Evolutionary conservation across 2,888 invertebrate species (phyloP).

Genomic region (Furcula furcula): DNA sequence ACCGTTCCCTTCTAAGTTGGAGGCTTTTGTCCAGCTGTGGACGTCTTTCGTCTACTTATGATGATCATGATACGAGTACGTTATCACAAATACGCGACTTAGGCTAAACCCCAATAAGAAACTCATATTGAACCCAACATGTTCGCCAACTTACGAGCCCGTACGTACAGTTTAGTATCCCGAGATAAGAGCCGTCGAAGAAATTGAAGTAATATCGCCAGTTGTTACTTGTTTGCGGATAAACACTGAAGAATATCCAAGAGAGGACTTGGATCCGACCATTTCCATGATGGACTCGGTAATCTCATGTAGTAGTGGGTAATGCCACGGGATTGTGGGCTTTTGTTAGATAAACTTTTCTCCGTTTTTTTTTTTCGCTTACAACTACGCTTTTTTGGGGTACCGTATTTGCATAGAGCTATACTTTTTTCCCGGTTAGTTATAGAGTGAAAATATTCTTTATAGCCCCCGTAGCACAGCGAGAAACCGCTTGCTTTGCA

Average conservation of each 20-base stretch:
- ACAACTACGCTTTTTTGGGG: slow-evolving; percentile 19
- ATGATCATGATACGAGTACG: too few relatives aligned
- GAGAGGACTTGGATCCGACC: slow-evolving; percentile 21
- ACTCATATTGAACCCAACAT: neutral
- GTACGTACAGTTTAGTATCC: slow-evolving; percentile 37
- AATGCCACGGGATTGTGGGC: slow-evolving; percentile 28
- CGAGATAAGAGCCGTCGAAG: slow-evolving; percentile 57
- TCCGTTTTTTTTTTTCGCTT: slow-evolving; percentile 24
- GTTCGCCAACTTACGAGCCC: slow-evolving; percentile 5
- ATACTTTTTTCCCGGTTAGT: too few relatives aligned
- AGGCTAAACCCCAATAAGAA: too few relatives aligned
- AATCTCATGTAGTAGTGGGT: slow-evolving; percentile 44
- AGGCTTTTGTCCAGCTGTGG: too few relatives aligned
- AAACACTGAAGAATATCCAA: slow-evolving; percentile 36
- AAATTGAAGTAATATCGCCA: slow-evolving; percentile 62
- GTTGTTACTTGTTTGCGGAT: slow-evolving; percentile 55
- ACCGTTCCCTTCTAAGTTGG: too few relatives aligned
- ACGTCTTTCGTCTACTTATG: too few relatives aligned
- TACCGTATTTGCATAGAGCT: too few relatives aligned
- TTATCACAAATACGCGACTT: too few relatives aligned
- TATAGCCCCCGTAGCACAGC: too few relatives aligned
- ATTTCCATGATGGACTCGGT: slow-evolving; percentile 50
- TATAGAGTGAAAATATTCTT: too few relatives aligned
- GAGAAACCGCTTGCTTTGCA: too few relatives aligned
- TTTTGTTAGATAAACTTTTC: slow-evolving; percentile 30